phyloP scores from a whole-genome alignment of 2,888 invertebrate genomes.

The Hololepta plana region DNA sequence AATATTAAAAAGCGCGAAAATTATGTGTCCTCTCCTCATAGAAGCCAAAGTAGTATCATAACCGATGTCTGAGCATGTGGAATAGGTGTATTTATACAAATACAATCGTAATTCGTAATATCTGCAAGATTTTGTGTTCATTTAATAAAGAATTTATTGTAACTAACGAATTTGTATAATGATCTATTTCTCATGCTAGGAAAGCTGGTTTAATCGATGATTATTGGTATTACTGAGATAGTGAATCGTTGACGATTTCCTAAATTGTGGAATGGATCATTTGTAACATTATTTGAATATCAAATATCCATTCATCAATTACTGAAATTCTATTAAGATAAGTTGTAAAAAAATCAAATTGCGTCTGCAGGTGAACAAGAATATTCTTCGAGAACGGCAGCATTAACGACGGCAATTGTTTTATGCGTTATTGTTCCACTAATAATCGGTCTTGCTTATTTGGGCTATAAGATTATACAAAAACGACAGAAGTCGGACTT shows the following conservation, averaged over 20 bases:
- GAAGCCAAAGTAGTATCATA: conserved; percentile 22
- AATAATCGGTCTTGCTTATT: conserved; percentile 41
- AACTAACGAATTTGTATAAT: conserved; percentile 6
- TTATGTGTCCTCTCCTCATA: no score
- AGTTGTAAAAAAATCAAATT: conserved; percentile 4
- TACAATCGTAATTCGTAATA: no score
- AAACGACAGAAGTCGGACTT: conserved; percentile 16
- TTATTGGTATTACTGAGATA: conserved; percentile 4
- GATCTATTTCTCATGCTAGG: conserved; percentile 24
- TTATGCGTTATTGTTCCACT: conserved; percentile 59
- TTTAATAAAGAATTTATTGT: neutral
- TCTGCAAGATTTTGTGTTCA: neutral
- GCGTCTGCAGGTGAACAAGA: conserved; percentile 51
- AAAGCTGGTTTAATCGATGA: no score
- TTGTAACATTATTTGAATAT: conserved; percentile 11
- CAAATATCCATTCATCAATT: conserved; percentile 8
- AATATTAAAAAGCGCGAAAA: no score
- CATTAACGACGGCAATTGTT: conserved; percentile 60
- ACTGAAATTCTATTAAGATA: conserved; percentile 3
- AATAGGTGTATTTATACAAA: no score
- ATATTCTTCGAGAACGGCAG: conserved; percentile 59
- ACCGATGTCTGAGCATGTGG: conserved; percentile 18
- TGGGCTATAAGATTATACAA: conserved; percentile 20
- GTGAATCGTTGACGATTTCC: conserved; percentile 11
- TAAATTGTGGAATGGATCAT: conserved; percentile 20